Base-by-base conservation (phyloP, 2,113 vertebrate species). In the Alosa alosa region DNA sequence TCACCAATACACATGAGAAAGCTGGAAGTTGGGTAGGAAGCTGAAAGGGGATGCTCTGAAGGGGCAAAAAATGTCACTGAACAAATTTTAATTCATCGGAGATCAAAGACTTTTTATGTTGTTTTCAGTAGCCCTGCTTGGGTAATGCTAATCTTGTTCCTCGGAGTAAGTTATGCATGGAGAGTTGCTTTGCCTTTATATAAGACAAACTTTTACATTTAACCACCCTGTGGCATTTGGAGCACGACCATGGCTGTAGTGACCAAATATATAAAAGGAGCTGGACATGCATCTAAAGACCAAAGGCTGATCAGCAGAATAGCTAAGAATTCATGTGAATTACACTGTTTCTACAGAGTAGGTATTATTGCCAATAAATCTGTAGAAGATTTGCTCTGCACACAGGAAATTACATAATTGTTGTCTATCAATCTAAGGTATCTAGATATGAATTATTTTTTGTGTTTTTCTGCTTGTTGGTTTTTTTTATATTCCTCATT, bases 221-320 rank as follows among this genome's bases (percentile, higher is more conserved):
- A 39, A 78, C 72, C 72, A 78, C 10, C 72, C 72, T 78, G 72
- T 78, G 72, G 72, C 72, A 78, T 39, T 78, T 78, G 72, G 25
- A 78, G 72, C 72, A 39, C 13, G 20, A 15, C 13, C 72, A 78
- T 36, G 31, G 31, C 72, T 39, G 10, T 25, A 25, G n/a, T 72
- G 72, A 78, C 72, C 72, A 78, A 78, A 78, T 15, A 75, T 31
- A 31, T 10, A 72, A 78, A 39, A 36, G 72, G 72, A 78, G 31
- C 36, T 78, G 72, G 72, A 11, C 72, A 78, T 39, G 72, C 72
- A 78, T 36, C 72, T 36, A 78, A 4, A 78, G 72, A 39, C 11
- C 72, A 78, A 78, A 41, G 72, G 72, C 72, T 78, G 31, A 15
- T 17, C 0, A 36, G 39, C 11, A 78, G 72, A 78, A 15, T 5